These are phyloP conservation scores for Ectemnius lituratus DNA, from an alignment of 2,888 invertebrate genomes.

Conservation along the genomic window DNA sequence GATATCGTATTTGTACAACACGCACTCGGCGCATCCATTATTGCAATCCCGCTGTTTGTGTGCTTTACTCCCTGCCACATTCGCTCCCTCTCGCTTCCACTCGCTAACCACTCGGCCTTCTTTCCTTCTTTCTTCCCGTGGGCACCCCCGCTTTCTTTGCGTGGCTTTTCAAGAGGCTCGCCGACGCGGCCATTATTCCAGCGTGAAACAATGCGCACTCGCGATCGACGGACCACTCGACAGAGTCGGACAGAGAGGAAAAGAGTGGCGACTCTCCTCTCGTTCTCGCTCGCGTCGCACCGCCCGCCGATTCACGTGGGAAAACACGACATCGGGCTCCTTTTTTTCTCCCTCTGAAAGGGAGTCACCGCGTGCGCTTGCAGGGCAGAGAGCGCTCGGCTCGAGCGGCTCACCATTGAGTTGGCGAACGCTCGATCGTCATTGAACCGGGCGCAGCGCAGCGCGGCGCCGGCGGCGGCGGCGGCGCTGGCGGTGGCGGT, in stretches of 20 bases:
- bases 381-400: slow-evolving; percentile 11
- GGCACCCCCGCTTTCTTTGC: slow-evolving; percentile 47
- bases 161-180: slow-evolving; percentile 57
- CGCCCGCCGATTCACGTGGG: slow-evolving; percentile 70
- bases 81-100: slow-evolving; percentile 17
- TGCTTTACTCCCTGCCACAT: slow-evolving; percentile 65
- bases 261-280: slow-evolving; percentile 45
- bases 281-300: slow-evolving; percentile 42
- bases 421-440: too few species aligned
- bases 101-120: background rate
- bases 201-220: slow-evolving; percentile 70
- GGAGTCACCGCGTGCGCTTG: slow-evolving; percentile 4
- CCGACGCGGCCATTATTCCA: slow-evolving; percentile 64
- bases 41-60: slow-evolving; percentile 75
- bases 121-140: background rate
- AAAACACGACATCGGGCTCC: slow-evolving; percentile 54
- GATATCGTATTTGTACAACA: slow-evolving; percentile 77
- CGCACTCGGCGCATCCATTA: slow-evolving; percentile 69
- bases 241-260: slow-evolving; percentile 17
- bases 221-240: slow-evolving; percentile 54
- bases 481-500: too few species aligned
- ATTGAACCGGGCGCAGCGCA: too few species aligned
- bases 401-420: slow-evolving; percentile 8
- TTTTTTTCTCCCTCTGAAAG: slow-evolving; percentile 24
- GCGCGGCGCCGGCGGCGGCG: too few species aligned